Base-by-base conservation (phyloP, 2,888 invertebrate species). In the Lasius fuliginosus region DNA sequence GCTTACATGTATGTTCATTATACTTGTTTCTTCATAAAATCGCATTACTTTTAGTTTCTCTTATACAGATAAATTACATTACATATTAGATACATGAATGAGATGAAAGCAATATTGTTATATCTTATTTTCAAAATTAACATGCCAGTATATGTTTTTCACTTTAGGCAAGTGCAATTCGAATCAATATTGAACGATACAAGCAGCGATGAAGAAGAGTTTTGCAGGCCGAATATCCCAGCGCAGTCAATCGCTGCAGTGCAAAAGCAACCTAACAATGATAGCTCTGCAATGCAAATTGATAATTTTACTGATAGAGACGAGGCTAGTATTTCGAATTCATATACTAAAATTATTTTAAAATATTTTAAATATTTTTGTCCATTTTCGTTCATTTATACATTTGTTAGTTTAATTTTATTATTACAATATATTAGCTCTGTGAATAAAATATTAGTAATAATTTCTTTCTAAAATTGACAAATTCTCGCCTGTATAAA, bases 141-240 rank as follows among this genome's bases (percentile, higher is more conserved):
- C 0, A 6, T 18, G 46, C 27, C 1, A 53, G 18, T 1, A 27
- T 30, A 23, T 56, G 11, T 62, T 18, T 49, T 36, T 62, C 9
- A 12, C 60, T 36, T 1, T 36, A 81, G 79, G 18, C 60, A 71
- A 27, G 60, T 81, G 36, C 81, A 83, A 81, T 93, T 93, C 81
- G 92, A 93, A 67, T 77, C 65, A 8, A 12, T 93, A 64, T 40
- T 93, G 40, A 89, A 90, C 40, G 92, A 89, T 23, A 87, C 74
- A 4, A 92, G 90, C 76, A 86, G 84, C 42, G 91, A 91, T 1
- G 86, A 86, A 15, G 64, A 64, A 27, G 33, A 64, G 12, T 56
- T n/a, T 23, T n/a, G 15, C 1, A 23, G 33, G 23, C 12, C 49
- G 33, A 79, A 46, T 74, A 18, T 75, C 6, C 33, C 75, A 23